Base-by-base conservation (phyloP, 2,888 invertebrate species). In the Acronicta leporina region DNA sequence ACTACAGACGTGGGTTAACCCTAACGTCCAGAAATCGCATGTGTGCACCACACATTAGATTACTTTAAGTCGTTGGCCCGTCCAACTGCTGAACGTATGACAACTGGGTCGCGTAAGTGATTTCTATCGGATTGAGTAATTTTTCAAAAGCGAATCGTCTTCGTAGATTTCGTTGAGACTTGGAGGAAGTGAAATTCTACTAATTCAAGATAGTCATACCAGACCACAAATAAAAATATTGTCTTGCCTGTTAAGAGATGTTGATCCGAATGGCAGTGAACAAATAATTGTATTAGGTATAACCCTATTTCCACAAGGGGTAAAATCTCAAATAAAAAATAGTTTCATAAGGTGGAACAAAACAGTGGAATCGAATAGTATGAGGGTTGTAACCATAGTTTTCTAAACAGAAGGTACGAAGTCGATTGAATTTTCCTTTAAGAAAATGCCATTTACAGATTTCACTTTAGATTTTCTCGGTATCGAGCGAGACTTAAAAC, bases 41-140 rank as follows among this genome's bases (percentile, higher is more conserved):
- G 49, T 52, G 55, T 54, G 61, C 48, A 53, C 44, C 51, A 50
- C 44, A 60, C 66, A 63, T 61, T 61, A 61, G 50, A 61, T 73
- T 66, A 63, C 69, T 73, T 69, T 66, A 65, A 63, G 73, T 62
- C 48, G 51, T 55, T 48, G 47, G 50, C 13, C 40, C 30, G 51
- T 40, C 58, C 60, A 60, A 60, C 57, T 55, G 55, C 52, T 56
- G 49, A 53, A 43, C 47, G 53, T 62, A 56, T 50, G 55, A 56
- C 66, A 62, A 62, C 62, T 41, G 70, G 47, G 47, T 15, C 49
- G 16, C 42, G n/a, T 43, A 63, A 71, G 35, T 59, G 72, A 47
- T 11, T 72, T 55, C 51, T 52, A 48, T 61, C 49, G 46, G 61
- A 72, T 72, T 72, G 55, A 45, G 45, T 15, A 49, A 57, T 60